phyloP scores from a whole-genome alignment of 2,888 invertebrate genomes.

The Minunthozetes semirufus region DNA sequence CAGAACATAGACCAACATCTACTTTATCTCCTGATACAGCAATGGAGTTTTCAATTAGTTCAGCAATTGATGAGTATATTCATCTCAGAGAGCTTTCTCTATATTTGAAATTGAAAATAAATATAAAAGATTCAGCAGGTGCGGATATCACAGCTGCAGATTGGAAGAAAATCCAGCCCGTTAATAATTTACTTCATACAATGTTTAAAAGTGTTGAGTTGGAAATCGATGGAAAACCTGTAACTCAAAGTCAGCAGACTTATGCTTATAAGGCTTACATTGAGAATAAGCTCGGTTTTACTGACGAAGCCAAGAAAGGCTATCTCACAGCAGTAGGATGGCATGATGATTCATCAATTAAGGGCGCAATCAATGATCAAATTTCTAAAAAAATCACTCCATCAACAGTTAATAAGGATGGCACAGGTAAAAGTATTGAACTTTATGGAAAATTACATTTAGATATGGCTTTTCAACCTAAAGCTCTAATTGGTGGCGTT shows the following conservation, averaged over 20 bases:
- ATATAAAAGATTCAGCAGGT: background rate
- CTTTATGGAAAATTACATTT: background rate
- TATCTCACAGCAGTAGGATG: background rate
- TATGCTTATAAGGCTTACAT: conserved; percentile 3
- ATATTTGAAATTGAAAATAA: background rate
- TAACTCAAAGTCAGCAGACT: background rate
- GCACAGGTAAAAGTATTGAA: background rate
- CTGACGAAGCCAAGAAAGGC: background rate
- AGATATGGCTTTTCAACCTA: conserved; percentile 20
- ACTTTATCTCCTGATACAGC: background rate
- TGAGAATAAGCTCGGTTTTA: background rate
- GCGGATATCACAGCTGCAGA: background rate
- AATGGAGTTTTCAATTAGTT: background rate
- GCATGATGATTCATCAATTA: background rate
- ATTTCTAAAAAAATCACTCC: background rate
- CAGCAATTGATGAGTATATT: conserved; percentile 19
- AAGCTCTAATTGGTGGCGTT: background rate
- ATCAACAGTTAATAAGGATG: background rate
- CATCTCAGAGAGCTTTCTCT: background rate
- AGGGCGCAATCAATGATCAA: background rate
- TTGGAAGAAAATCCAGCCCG: background rate
- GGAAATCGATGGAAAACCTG: background rate
- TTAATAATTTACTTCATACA: conserved; percentile 18
- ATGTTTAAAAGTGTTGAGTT: conserved; percentile 4
- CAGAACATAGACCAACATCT: conserved; percentile 26